Conservation (phyloP, 2,797 vertebrate species). For the Neoniphon sammara region DNA sequence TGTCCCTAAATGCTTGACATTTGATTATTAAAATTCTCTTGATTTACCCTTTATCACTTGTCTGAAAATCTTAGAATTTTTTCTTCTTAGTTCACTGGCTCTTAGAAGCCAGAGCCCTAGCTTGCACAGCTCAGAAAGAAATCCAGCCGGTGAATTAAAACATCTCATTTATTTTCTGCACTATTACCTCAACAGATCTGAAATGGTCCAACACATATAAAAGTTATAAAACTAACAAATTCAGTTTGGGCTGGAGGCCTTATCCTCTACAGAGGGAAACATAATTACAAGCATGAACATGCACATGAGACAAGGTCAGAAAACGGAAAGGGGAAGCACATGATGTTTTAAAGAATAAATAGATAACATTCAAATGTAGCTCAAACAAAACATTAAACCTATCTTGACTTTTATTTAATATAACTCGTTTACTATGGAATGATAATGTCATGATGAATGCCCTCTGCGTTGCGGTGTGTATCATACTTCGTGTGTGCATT, state of each 20-base stretch:
- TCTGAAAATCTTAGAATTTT: no score
- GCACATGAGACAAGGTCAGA: conserved; percentile 14
- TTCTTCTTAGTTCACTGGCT: no score
- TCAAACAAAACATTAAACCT: conserved; percentile 43
- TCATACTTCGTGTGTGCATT: conserved; percentile 17
- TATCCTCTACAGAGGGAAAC: conserved; percentile 45
- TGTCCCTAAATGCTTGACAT: no score
- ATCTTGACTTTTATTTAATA: conserved; percentile 30
- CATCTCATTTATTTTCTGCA: conserved; percentile 51
- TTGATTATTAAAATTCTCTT: no score
- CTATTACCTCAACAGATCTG: conserved; percentile 31
- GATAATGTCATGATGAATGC: conserved; percentile 33
- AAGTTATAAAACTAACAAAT: conserved; percentile 74
- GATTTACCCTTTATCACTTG: no score
- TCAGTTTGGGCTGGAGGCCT: conserved; percentile 30
- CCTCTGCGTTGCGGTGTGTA: background rate
- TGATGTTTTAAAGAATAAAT: conserved; percentile 65
- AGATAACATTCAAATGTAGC: conserved; percentile 32
- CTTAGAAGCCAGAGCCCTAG: background rate
- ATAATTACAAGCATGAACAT: conserved; percentile 30
- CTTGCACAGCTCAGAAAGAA: conserved; percentile 1
- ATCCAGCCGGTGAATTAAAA: conserved; percentile 35
- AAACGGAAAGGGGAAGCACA: conserved; percentile 31
- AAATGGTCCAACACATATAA: conserved; percentile 74
- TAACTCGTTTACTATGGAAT: conserved; percentile 50